Evolutionary conservation across 2,113 vertebrate genomes (phyloP), one percentile per base, ranked within the genome.

Genomic region (Callionymus lyra): DNA sequence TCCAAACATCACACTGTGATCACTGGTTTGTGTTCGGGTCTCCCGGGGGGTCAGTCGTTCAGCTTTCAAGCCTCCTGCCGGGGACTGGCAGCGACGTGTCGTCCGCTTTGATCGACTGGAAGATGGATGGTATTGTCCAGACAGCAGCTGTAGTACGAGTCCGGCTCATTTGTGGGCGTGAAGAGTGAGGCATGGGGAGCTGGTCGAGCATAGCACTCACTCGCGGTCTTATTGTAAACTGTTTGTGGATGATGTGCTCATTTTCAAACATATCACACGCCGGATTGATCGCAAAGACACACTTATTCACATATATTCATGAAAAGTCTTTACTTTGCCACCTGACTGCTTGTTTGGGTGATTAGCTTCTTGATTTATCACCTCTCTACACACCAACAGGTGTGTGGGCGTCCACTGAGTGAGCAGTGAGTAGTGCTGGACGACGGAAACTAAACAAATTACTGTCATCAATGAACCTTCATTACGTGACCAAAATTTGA

Each of bases 361-460:
- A 67, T 63, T 71, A 68, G 62, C 31, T 39, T n/a, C 44, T 32
- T 74, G 59, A 74, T 74, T 69, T 64, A 74, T 72, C 1, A 17
- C 38, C 41, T 47, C 19, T 5, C 67, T 54, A 60, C 35, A 57
- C 62, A 46, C 58, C 43, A 44, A 46, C n/a, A n/a, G n/a, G n/a
- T n/a, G n/a, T n/a, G n/a, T n/a, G n/a, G n/a, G n/a, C n/a, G n/a
- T n/a, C n/a, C n/a, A n/a, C n/a, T n/a, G n/a, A n/a, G n/a, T n/a
- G n/a, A n/a, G n/a, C n/a, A n/a, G n/a, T n/a, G n/a, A n/a, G n/a
- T n/a, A n/a, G n/a, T n/a, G n/a, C n/a, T n/a, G n/a, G n/a, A n/a
- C n/a, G n/a, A n/a, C n/a, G n/a, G n/a, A n/a, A n/a, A n/a, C n/a
- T n/a, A n/a, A n/a, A n/a, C n/a, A n/a, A n/a, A n/a, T n/a, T n/a